Conservation (phyloP, 2,888 invertebrate species). For the Acrobasis repandana region DNA sequence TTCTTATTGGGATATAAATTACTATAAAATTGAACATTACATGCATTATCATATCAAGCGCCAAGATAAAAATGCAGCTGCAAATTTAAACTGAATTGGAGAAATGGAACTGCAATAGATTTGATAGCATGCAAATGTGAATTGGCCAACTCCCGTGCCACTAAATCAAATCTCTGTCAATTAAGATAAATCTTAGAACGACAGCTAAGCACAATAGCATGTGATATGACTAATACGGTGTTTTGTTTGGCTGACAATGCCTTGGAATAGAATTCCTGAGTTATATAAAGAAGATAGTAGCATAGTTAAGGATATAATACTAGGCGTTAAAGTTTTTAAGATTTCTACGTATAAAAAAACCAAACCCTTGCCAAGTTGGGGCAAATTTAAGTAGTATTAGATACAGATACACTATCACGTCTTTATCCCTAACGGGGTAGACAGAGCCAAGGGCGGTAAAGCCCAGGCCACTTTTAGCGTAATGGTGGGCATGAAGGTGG, state of each 20-base stretch:
- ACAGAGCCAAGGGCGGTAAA: too few species aligned
- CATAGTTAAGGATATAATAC: too few species aligned
- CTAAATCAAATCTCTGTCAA: constrained; percentile 81
- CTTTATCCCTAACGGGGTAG: too few species aligned
- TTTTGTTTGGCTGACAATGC: constrained; percentile 73
- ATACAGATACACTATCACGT: too few species aligned
- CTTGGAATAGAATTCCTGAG: constrained; percentile 60
- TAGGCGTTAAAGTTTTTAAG: too few species aligned
- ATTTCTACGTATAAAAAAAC: too few species aligned
- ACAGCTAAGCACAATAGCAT: constrained; percentile 74
- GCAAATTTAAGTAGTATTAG: too few species aligned
- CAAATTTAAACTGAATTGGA: constrained; percentile 7
- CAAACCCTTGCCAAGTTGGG: too few species aligned
- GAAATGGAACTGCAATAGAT: constrained; percentile 21
- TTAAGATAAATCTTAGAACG: constrained; percentile 78
- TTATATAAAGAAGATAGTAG: constrained; percentile 32
- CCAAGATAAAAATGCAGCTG: background rate
- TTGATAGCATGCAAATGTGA: constrained; percentile 41
- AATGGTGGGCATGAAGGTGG: too few species aligned
- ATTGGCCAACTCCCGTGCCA: constrained; percentile 55
- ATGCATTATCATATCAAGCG: background rate
- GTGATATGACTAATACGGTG: constrained; percentile 77
- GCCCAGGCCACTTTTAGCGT: too few species aligned
- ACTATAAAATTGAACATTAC: background rate
- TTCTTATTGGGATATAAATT: constrained; percentile 27